These are phyloP conservation scores for Xylocopa sonorina DNA, from an alignment of 1,140 invertebrate genomes.

Conservation along the genomic window DNA sequence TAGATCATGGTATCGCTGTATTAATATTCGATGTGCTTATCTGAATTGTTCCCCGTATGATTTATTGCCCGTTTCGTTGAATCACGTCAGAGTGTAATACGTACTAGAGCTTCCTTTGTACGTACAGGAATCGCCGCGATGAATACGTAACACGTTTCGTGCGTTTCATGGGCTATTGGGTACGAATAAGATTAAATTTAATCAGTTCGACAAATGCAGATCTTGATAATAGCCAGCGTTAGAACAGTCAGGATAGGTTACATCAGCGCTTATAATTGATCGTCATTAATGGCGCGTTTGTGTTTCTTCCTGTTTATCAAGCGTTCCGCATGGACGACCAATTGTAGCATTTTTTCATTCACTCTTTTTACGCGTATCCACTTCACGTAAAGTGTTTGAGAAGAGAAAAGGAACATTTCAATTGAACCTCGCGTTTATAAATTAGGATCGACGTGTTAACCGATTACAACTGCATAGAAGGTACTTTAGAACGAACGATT, in stretches of 20 bases:
- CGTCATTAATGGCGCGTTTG: slow-evolving; percentile 4
- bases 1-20: background rate
- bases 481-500: background rate
- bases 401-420: background rate
- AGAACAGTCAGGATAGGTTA: slow-evolving; percentile 30
- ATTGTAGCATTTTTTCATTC: background rate
- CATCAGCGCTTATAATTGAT: slow-evolving; percentile 26
- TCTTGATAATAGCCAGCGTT: background rate
- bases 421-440: background rate
- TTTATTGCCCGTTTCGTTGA: background rate
- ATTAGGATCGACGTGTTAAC: background rate
- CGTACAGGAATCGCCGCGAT: no score
- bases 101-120: background rate
- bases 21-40: background rate
- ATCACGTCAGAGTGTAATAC: background rate
- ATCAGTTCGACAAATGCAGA: slow-evolving; percentile 22
- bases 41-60: background rate
- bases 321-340: background rate
- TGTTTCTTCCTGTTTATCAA: slow-evolving; percentile 24
- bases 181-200: slow-evolving; percentile 21
- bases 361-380: background rate
- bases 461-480: background rate
- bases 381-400: background rate
- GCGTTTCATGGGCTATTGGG: background rate
- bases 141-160: background rate